These are phyloP conservation scores for Illadopsis cleaveri DNA, from an alignment of 2,113 vertebrate genomes.

Conservation along the genomic window DNA sequence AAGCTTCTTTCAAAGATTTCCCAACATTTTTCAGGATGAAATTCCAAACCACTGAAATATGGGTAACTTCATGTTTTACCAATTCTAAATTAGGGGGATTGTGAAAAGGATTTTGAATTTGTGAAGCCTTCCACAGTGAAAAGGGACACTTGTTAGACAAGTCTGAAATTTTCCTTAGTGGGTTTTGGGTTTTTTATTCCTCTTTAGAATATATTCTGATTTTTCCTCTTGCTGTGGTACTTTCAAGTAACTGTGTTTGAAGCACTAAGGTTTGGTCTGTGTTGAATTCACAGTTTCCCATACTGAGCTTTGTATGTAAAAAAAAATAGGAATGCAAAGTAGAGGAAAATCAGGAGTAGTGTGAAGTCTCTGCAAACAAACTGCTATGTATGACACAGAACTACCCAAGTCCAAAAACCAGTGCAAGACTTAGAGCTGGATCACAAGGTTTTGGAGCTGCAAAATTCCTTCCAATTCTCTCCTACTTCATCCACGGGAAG, in stretches of 20 bases:
- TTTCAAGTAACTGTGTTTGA: background rate
- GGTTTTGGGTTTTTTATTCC: background rate
- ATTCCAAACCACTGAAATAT: background rate
- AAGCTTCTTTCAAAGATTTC: background rate
- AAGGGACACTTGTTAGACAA: background rate
- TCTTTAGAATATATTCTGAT: background rate
- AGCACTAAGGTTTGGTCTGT: background rate
- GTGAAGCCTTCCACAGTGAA: background rate
- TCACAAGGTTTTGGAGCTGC: background rate
- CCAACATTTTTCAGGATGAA: background rate
- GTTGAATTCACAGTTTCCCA: background rate
- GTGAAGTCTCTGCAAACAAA: background rate
- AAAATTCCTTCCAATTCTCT: background rate
- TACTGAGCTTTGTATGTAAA: background rate
- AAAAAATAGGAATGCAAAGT: background rate
- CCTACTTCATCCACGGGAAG: background rate
- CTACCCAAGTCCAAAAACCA: background rate
- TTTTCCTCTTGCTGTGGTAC: background rate
- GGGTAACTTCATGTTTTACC: background rate
- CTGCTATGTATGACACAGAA: too few relatives aligned
- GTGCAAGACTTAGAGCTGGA: background rate
- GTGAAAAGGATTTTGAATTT: background rate
- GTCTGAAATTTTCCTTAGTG: background rate
- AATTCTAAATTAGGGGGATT: background rate
- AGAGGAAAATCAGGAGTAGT: background rate